Conservation (phyloP, 2,888 invertebrate species). For the Hyalella azteca region DNA sequence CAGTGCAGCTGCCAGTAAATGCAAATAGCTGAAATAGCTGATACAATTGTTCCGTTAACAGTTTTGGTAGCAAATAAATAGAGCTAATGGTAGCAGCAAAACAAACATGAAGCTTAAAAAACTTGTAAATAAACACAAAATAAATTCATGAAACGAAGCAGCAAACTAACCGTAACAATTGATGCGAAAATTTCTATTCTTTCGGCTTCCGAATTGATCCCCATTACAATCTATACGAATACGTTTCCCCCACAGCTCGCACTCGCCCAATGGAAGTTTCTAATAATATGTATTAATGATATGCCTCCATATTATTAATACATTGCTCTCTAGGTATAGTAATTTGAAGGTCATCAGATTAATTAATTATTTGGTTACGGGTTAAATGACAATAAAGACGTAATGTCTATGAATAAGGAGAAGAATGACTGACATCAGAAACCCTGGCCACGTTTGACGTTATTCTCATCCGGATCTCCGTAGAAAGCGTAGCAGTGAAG, state of each 20-base stretch:
- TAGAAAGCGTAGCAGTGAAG: conserved; percentile 12
- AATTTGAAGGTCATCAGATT: not conserved
- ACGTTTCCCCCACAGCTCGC: not conserved
- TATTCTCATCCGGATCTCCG: not conserved
- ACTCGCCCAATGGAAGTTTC: not conserved
- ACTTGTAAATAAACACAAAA: not conserved
- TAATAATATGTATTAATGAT: not conserved
- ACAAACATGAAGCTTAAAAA: not conserved
- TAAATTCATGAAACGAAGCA: not conserved
- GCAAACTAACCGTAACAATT: not conserved
- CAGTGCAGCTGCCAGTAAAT: too few relatives aligned
- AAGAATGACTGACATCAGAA: not conserved
- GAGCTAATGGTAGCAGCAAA: too few relatives aligned
- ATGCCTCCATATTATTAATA: not conserved
- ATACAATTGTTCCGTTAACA: too few relatives aligned
- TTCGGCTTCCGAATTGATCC: not conserved
- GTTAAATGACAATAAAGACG: not conserved
- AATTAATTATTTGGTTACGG: not conserved
- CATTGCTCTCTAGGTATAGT: not conserved
- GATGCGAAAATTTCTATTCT: not conserved
- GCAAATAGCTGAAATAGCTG: too few relatives aligned
- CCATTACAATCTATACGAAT: not conserved
- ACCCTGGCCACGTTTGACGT: not conserved
- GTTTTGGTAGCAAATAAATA: too few relatives aligned
- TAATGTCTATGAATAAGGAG: not conserved